Evolutionary conservation across 2,888 invertebrate genomes (phyloP), one percentile per base, ranked within the genome.

Genomic region (Acheta domesticus): DNA sequence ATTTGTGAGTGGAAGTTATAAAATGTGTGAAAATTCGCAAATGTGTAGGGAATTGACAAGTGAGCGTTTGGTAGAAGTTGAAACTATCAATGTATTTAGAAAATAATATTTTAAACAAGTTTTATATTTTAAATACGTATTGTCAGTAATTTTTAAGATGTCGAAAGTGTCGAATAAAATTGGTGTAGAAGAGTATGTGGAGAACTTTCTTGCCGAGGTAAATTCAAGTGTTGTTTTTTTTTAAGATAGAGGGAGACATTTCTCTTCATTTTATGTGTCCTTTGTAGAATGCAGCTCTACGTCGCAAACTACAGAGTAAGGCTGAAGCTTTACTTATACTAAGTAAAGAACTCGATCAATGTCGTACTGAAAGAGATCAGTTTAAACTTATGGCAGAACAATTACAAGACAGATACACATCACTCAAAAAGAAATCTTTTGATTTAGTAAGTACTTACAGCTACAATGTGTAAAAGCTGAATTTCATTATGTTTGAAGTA

Each of bases 361-460:
- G 93, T 85, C 91, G 93, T 81, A 91, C 91, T 84, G 94, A 96
- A 85, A 88, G 94, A 49, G 95, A 96, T 86, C 92, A 93, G 84
- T 95, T 92, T 84, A 94, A 94, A 86, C 86, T 93, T 12, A 90
- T 95, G 89, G 93, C 94, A 0, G 95, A 95, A 84, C 94, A 95
- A 83, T 87, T 94, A 21, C 91, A 93, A 84, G 87, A 89, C 79
- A 86, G 89, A 11, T 89, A 89, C 83, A 85, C 88, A 16, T 86
- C 88, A 19, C 85, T 89, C 77, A 88, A 89, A 80, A 88, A 87
- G 75, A 87, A 87, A 78, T 81, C 83, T 19, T 82, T 82, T 19
- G 82, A 82, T 62, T 77, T 81, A 81, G 82, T 82, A 49, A 73
- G 21, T 62, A 19, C 62, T 8, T 62, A 8, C 36, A 36, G 36